These are phyloP conservation scores for Pseudococcus viburni DNA, from an alignment of 2,888 invertebrate species.

Conservation along the genomic window DNA sequence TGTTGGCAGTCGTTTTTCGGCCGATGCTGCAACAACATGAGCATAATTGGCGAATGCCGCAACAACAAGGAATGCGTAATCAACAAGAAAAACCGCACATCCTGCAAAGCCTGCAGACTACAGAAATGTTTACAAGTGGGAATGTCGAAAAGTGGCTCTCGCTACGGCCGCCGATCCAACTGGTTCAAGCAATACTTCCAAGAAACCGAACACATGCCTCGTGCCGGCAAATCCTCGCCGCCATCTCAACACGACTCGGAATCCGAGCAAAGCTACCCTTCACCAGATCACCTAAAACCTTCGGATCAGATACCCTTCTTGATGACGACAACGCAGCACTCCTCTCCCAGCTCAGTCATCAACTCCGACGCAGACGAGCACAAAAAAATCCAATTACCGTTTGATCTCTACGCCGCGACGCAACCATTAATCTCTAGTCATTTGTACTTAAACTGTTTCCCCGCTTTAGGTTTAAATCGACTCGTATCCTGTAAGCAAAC, in stretches of 20 bases:
- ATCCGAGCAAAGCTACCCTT: background rate
- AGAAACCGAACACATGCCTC: constrained; percentile 46
- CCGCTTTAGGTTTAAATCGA: constrained; percentile 32
- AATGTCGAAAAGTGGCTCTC: constrained; percentile 92
- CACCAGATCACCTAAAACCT: constrained; percentile 5
- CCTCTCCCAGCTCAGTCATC: background rate
- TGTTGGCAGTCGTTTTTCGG: constrained; percentile 91
- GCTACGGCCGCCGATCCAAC: constrained; percentile 90
- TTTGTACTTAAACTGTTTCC: constrained; percentile 62
- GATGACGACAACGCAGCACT: background rate
- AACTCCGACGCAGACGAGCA: background rate
- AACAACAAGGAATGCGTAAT: constrained; percentile 78
- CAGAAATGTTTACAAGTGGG: constrained; percentile 89
- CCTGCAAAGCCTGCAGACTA: constrained; percentile 90
- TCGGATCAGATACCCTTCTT: background rate
- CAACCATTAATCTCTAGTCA: constrained; percentile 60
- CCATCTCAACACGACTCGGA: background rate
- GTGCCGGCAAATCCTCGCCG: background rate
- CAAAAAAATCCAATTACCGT: constrained; percentile 35
- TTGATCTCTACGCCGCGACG: constrained; percentile 59
- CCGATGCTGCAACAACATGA: constrained; percentile 71
- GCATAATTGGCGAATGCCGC: constrained; percentile 86
- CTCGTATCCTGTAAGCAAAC: constrained; percentile 31
- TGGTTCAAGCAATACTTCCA: constrained; percentile 94
- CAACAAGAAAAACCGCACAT: constrained; percentile 92